Evolutionary conservation across 2,113 vertebrate species (phyloP), one percentile per base, ranked within the genome.

Genomic region (Phoenicopterus ruber): DNA sequence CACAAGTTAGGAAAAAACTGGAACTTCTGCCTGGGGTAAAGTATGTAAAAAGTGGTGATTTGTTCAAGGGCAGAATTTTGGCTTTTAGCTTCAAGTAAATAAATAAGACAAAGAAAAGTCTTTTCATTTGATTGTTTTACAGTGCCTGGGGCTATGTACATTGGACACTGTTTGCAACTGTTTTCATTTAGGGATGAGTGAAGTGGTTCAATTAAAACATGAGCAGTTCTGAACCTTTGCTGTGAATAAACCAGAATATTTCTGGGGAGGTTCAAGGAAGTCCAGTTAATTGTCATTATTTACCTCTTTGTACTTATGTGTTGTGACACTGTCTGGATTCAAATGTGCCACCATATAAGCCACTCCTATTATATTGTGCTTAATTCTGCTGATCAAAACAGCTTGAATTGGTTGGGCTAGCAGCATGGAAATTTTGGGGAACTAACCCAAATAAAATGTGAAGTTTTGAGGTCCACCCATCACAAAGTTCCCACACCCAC

Each of bases 101-200:
- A 96, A 97, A 83, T 79, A 94, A 96, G 81, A 94, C 91, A 95
- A 97, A 97, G 95, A 96, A 67, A 97, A 93, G 88, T 47, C 93
- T 95, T 96, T 96, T 96, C 96, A 96, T 95, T 87, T 93, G 96
- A 97, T 96, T 95, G 96, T 91, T 96, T 95, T 93, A 26, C 58
- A 58, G 83, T 25, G 94, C 97, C 91, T 31, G 62, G 49, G 94
- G 97, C 94, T 95, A 96, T 95, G 96, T 95, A 97, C 85, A 79
- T 96, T 96, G 94, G 94, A 96, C 85, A 81, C 83, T 95, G 62
- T 83, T 82, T 67, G 88, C 94, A 97, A 93, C 90, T 98, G 97
- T 83, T 98, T 98, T 95, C 96, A 96, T 94, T 97, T 97, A 97
- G 74, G 55, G 80, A 84, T 91, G 90, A 98, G 90, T 97, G 95